Base-by-base conservation (phyloP, 2,888 invertebrate genomes). In the Xestia sexstrigata region DNA sequence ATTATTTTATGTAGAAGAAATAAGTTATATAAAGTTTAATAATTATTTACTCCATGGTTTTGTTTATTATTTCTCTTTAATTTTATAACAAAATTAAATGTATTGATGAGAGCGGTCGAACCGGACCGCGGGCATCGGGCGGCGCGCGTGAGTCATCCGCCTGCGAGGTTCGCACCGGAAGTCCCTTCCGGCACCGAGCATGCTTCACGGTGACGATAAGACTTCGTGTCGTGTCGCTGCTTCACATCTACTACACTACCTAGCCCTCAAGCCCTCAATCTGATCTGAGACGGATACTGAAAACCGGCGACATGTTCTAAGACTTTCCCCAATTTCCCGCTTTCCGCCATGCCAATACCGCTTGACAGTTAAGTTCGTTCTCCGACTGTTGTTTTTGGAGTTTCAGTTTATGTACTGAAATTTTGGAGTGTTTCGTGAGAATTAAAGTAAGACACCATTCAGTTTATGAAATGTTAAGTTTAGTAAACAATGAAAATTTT, bases 121-220 rank as follows among this genome's bases (percentile, higher is more conserved):
- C 35, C 35, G 20, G 60, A 20, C 20, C 49, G 52, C 55, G 42
- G 62, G 67, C 58, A 70, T 69, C 62, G 79, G 39, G 15, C 45
- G 63, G 70, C 39, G 70, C 47, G 79, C 82, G 84, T 89, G 87
- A 89, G 74, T 87, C 90, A 89, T 75, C 62, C 62, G 17, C 39
- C 58, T 26, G 68, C 83, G 86, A 81, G 74, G 80, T 78, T 82
- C 67, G 73, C 79, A 78, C 82, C 93, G 94, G 94, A 93, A 92
- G 91, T 85, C 83, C 74, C 91, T 93, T 94, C 94, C 94, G 92
- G 92, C 83, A 82, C 66, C 85, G 83, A 86, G 84, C 90, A 89
- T 84, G 90, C 84, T 82, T 81, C 88, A 80, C 86, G 84, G 79
- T 76, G 78, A 78, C 87, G 88, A 90, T 90, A 90, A 87, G 83